Evolutionary conservation across 2,888 invertebrate genomes (phyloP), one percentile per base, ranked within the genome.

Genomic region (Sphinx pinastri): DNA sequence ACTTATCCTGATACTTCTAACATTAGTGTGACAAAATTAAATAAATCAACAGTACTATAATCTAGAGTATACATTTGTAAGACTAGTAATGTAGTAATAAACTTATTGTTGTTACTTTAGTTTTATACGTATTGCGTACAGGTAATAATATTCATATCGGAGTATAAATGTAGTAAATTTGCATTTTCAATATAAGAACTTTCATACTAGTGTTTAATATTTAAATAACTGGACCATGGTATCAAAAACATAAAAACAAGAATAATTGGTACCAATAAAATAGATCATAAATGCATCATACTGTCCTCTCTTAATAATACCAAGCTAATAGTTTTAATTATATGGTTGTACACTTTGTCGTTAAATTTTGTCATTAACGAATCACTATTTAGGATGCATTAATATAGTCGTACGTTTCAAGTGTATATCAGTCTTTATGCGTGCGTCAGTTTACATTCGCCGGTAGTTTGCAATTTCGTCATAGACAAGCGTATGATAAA

Each of bases 391-490:
- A 25, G 2, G 16, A 63, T 63, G 47, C 47, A 49, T 12, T 47
- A 47, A 19, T 4, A 38, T 49, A 19, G 49, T 63, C 49, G 19
- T 63, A 19, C 2, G 16, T 60, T 60, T 49, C 49, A 1, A 19
- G 12, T 49, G n/a, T 63, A 63, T 19, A 12, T 63, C 60, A 47
- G 16, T 25, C 19, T 55, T 3, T 16, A 55, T 55, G 19, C 19
- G 11, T 55, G 38, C 38, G 38, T 55, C 6, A 60, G 14, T 49
- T 63, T 8, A 12, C 6, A 63, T 47, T 38, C 13, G 63, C 63
- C 63, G 63, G 63, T 63, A 12, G 63, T 63, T 63, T 63, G 63
- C 63, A 63, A 63, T 63, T 63, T 47, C 47, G 47, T 60, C 63
- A 63, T 49, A 63, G 60, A 60, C 45, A 60, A 60, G 47, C 60